These are phyloP conservation scores for Etheostoma perlongum DNA, from an alignment of 2,797 vertebrate genomes.

Conservation along the genomic window DNA sequence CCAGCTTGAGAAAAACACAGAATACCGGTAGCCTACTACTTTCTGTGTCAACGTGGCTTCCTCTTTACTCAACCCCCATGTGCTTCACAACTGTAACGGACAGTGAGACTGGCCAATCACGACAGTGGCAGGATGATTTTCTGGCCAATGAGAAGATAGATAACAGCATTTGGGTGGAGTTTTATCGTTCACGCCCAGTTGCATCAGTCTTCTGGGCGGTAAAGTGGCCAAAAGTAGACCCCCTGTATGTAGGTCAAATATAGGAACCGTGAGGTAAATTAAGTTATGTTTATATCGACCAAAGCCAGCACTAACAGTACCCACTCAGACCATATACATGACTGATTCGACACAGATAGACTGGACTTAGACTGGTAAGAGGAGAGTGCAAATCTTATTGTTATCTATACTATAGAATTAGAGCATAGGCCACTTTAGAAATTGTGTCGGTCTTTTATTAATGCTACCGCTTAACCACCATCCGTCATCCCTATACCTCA, in stretches of 20 bases:
- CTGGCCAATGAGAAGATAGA: conserved; percentile 62
- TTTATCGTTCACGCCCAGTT: conserved; percentile 48
- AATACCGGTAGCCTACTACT: conserved; percentile 3
- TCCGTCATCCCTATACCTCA: too few relatives aligned
- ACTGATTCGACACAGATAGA: background rate
- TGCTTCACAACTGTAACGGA: background rate
- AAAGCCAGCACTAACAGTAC: background rate
- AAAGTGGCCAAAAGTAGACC: too few relatives aligned
- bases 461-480: too few relatives aligned
- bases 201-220: conserved; percentile 67
- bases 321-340: background rate
- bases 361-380: background rate
- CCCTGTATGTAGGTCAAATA: conserved; percentile 53
- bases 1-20: background rate
- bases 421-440: background rate
- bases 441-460: too few relatives aligned
- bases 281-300: conserved; percentile 31
- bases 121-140: accelerated
- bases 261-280: background rate
- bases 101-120: conserved; percentile 63
- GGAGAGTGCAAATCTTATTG: background rate
- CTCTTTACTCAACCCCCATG: conserved; percentile 14
- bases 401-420: background rate
- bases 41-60: conserved; percentile 85
- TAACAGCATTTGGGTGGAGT: conserved; percentile 39